phyloP scores from a whole-genome alignment of 1,140 invertebrate species.

The Prorops nasuta region DNA sequence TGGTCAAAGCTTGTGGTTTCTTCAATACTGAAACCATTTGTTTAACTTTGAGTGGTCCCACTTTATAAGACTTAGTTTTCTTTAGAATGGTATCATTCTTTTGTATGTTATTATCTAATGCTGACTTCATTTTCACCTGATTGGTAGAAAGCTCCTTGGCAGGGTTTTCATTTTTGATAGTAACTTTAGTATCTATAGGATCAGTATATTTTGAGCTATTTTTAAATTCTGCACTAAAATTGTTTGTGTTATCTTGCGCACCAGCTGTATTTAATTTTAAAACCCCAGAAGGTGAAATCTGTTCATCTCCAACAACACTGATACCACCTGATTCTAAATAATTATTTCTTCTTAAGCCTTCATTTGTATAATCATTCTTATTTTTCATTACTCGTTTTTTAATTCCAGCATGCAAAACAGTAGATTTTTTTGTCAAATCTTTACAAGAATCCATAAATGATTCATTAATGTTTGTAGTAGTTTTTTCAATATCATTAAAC shows the following conservation, averaged over 20 bases:
- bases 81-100: slow-evolving; percentile 21
- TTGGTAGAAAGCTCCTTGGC: slow-evolving; percentile 13
- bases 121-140: slow-evolving; percentile 38
- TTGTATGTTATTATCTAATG: slow-evolving; percentile 35
- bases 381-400: no score
- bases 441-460: no score
- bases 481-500: slow-evolving; percentile 20
- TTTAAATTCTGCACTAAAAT: background rate
- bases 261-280: slow-evolving; percentile 2
- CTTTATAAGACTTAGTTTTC: slow-evolving; percentile 29
- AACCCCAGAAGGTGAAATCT: background rate
- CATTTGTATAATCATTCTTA: no score
- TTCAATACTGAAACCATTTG: slow-evolving; percentile 50
- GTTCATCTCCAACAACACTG: slow-evolving; percentile 46
- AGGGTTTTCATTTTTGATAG: background rate
- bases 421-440: no score
- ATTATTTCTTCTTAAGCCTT: slow-evolving; percentile 48
- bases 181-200: background rate
- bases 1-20: slow-evolving; percentile 27
- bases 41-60: slow-evolving; percentile 17
- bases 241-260: background rate
- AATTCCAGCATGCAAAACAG: no score
- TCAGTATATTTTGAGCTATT: no score
- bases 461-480: no score
- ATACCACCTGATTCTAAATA: slow-evolving; percentile 50